phyloP scores from a whole-genome alignment of 53 echinoderm and acorn worm species.

The Zoroaster sp. region DNA sequence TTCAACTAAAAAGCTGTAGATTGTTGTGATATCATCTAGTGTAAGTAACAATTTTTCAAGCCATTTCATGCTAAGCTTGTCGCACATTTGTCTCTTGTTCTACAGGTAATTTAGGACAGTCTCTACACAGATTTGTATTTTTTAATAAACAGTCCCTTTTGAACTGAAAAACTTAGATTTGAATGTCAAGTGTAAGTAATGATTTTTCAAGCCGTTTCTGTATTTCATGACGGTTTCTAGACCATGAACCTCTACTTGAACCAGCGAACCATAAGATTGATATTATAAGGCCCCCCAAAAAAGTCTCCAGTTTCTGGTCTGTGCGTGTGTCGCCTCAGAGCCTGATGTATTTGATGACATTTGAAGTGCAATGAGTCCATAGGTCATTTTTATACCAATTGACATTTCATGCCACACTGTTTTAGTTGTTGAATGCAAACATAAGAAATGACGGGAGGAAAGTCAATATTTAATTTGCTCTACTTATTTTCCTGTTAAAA shows the following conservation, averaged over 20 bases:
- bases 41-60: too few species aligned
- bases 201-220: too few species aligned
- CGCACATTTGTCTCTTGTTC: too few species aligned
- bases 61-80: background rate
- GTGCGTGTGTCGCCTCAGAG: background rate
- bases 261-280: background rate
- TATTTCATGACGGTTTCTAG: background rate
- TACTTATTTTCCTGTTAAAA: background rate
- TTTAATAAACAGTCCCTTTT: background rate
- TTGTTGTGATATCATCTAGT: too few species aligned
- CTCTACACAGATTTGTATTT: background rate
- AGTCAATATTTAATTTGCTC: background rate
- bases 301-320: too few species aligned
- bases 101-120: too few species aligned
- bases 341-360: background rate
- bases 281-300: too few species aligned
- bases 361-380: background rate
- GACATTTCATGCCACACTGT: slow-evolving; percentile 7
- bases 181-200: too few species aligned
- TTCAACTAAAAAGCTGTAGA: too few species aligned
- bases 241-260: background rate
- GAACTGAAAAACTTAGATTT: background rate
- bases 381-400: background rate
- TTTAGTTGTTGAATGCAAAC: background rate
- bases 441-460: background rate